phyloP scores from a whole-genome alignment of 1,140 invertebrate species.

The Drosophila nannoptera region DNA sequence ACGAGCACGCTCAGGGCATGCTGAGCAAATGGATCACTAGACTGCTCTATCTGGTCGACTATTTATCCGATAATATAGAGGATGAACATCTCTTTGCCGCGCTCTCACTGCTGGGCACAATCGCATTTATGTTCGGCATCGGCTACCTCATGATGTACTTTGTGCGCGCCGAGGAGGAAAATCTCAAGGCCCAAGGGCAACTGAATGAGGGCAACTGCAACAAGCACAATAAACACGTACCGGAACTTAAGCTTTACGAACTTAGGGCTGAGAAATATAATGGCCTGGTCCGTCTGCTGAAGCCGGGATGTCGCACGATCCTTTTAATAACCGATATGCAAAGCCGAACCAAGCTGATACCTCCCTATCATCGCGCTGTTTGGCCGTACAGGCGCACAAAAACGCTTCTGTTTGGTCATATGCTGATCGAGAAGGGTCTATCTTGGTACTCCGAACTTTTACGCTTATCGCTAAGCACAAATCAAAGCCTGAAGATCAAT shows the following conservation, averaged over 20 bases:
- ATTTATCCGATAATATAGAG: slow-evolving; percentile 86
- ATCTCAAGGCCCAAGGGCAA: slow-evolving; percentile 83
- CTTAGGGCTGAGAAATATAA: slow-evolving; percentile 96
- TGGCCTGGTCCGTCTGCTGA: slow-evolving; percentile 93
- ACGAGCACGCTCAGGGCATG: slow-evolving; percentile 88
- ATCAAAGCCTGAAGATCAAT: slow-evolving; percentile 92
- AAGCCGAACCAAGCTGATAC: slow-evolving; percentile 90
- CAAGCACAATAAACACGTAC: slow-evolving; percentile 46
- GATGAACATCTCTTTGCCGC: slow-evolving; percentile 90
- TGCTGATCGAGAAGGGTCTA: slow-evolving; percentile 94
- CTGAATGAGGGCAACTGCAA: slow-evolving; percentile 48
- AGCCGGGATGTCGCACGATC: slow-evolving; percentile 96
- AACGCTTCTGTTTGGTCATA: slow-evolving; percentile 94
- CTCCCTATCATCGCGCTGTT: slow-evolving; percentile 94
- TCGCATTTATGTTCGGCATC: slow-evolving; percentile 88
- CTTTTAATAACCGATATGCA: slow-evolving; percentile 93
- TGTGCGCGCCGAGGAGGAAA: slow-evolving; percentile 90
- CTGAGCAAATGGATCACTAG: slow-evolving; percentile 85
- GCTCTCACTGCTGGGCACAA: slow-evolving; percentile 89
- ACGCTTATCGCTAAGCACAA: slow-evolving; percentile 89
- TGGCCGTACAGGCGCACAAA: slow-evolving; percentile 98
- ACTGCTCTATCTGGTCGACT: slow-evolving; percentile 86
- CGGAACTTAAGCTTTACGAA: slow-evolving; percentile 92
- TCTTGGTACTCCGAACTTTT: slow-evolving; percentile 95
- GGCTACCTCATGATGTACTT: slow-evolving; percentile 94